Evolutionary conservation across 1,140 invertebrate genomes (phyloP).

Genomic region (Diachasma alloeum): DNA sequence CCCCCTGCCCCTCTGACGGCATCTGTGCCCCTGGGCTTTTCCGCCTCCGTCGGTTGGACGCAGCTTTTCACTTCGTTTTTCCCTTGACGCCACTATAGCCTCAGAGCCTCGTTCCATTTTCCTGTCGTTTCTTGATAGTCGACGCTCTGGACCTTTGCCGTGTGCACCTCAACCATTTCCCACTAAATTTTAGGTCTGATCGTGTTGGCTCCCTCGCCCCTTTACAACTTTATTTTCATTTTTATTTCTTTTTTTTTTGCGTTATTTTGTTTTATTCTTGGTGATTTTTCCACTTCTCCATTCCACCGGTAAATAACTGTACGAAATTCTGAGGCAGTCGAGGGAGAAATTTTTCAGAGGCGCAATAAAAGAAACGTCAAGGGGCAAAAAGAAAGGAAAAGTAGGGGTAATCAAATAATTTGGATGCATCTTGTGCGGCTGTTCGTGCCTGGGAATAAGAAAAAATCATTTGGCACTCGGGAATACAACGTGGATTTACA

Average conservation of each 20-base stretch:
- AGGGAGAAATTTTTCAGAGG: not conserved
- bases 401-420: constrained; percentile 17
- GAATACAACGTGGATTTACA: not conserved
- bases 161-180: not conserved
- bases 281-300: not conserved
- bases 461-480: constrained; percentile 20
- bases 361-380: not conserved
- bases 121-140: not conserved
- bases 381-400: not conserved
- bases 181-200: not conserved
- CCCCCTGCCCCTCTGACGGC: constrained; percentile 6
- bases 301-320: not conserved
- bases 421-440: constrained; percentile 9
- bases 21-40: constrained; percentile 20
- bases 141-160: not conserved
- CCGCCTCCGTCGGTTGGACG: constrained; percentile 34
- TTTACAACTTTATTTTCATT: not conserved
- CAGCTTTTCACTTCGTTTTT: constrained; percentile 30
- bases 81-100: constrained; percentile 5
- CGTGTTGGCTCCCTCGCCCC: not conserved
- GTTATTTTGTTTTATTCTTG: not conserved
- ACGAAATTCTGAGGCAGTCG: not conserved
- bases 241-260: not conserved
- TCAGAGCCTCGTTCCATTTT: not conserved
- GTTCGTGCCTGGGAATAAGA: constrained; percentile 14